Evolutionary conservation across 2,797 vertebrate genomes (phyloP).

Genomic region (Micromesistius poutassou): DNA sequence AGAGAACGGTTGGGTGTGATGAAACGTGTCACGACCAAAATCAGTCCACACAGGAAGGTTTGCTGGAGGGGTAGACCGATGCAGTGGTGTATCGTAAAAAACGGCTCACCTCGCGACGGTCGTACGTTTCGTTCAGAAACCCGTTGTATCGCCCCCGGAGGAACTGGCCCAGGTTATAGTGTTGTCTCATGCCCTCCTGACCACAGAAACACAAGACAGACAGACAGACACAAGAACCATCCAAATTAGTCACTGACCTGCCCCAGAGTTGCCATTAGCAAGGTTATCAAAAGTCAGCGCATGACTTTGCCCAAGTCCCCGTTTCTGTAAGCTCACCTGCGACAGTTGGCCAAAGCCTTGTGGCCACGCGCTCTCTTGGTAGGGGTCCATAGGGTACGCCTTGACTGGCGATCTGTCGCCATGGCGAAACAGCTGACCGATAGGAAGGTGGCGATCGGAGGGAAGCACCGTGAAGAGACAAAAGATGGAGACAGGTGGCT

Average conservation of each 20-base stretch:
- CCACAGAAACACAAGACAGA: slow-evolving; percentile 1
- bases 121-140: slow-evolving; percentile 82
- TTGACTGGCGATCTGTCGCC: slow-evolving; percentile 85
- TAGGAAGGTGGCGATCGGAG: not conserved
- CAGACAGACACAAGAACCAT: not conserved
- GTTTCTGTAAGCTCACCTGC: slow-evolving; percentile 63
- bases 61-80: not conserved
- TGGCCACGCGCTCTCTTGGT: slow-evolving; percentile 85
- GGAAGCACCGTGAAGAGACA: not conserved
- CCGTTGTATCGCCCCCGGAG: slow-evolving; percentile 78
- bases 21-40: no score
- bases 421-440: slow-evolving; percentile 83
- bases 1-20: no score
- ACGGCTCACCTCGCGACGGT: slow-evolving; percentile 79
- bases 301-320: no score
- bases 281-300: not conserved
- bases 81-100: not conserved
- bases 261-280: not conserved
- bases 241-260: not conserved
- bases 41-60: no score
- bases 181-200: slow-evolving; percentile 90
- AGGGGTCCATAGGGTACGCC: slow-evolving; percentile 80
- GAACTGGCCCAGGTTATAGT: slow-evolving; percentile 83
- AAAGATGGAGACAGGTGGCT: not conserved
- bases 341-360: slow-evolving; percentile 92